Percentiles rank a stretch among this genome's conserved stretches.
Conservation (phyloP, 2,113 vertebrate species). For the Phaethon lepturus region DNA sequence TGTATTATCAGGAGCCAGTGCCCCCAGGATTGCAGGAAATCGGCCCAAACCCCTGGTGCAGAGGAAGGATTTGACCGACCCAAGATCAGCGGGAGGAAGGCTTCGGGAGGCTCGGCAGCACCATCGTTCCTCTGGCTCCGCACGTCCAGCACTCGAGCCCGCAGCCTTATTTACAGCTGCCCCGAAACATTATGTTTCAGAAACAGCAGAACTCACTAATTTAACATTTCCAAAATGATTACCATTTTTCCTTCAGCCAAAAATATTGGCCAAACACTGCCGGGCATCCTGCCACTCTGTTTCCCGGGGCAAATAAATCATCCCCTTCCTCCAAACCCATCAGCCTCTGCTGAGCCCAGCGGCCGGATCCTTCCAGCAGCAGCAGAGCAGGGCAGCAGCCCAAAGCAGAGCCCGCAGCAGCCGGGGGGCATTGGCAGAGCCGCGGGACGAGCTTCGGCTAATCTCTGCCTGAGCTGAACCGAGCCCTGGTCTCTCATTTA, state of each 20-base stretch:
- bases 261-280: neutral
- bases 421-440: neutral
- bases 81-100: neutral
- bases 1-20: fast-evolving
- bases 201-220: neutral
- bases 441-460: neutral
- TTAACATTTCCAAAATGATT: neutral
- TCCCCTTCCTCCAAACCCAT: neutral
- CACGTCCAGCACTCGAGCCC: fast-evolving
- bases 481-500: neutral
- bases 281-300: conserved; percentile 7
- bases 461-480: neutral
- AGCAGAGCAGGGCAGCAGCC: neutral
- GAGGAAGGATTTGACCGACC: neutral
- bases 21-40: neutral
- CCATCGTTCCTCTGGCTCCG: neutral
- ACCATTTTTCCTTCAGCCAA: neutral
- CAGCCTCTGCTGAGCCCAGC: fast-evolving
- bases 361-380: neutral
- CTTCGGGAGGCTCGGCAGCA: neutral
- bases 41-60: neutral
- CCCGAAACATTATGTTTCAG: neutral
- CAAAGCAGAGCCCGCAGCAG: neutral
- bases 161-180: neutral
- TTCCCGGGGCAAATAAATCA: neutral